Evolutionary conservation across 2,797 vertebrate genomes (phyloP).

Genomic region (Pseudochromis fuscus): DNA sequence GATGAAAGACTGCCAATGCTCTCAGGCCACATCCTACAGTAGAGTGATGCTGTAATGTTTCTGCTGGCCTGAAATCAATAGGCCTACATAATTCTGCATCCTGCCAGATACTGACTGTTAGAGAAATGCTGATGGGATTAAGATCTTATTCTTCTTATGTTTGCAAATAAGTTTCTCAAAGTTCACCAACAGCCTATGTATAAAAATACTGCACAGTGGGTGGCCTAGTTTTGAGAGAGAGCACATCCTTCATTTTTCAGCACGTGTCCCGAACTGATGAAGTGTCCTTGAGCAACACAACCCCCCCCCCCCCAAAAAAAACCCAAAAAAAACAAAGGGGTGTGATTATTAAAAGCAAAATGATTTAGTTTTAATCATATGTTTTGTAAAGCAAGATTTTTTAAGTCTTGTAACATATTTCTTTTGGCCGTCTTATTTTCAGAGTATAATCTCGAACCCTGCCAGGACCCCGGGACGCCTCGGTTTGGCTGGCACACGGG

Average conservation of each 20-base stretch:
- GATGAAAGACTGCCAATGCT: constrained; percentile 57
- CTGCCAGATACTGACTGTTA: constrained; percentile 19
- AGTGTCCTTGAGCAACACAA: constrained; percentile 54
- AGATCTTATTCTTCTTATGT: constrained; percentile 19
- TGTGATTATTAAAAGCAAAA: background rate
- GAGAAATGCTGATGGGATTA: constrained; percentile 15
- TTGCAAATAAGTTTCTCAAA: constrained; percentile 33
- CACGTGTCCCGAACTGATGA: constrained; percentile 49
- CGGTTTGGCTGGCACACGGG: constrained; percentile 90
- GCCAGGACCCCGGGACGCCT: constrained; percentile 93
- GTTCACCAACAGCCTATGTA: constrained; percentile 30
- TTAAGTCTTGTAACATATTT: background rate
- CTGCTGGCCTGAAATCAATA: constrained; percentile 43
- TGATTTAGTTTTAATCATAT: too few relatives aligned
- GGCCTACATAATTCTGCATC: constrained; percentile 11
- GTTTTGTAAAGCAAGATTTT: background rate
- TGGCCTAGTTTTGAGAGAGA: constrained; percentile 55
- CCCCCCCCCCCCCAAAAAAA: too few relatives aligned
- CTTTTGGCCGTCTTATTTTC: constrained; percentile 23
- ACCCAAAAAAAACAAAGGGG: too few relatives aligned
- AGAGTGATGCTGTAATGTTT: constrained; percentile 28
- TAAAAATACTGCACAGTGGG: constrained; percentile 34
- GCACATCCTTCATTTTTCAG: constrained; percentile 54
- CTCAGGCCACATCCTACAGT: constrained; percentile 37
- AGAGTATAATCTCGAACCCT: constrained; percentile 98